Evolutionary conservation across 1,140 invertebrate genomes (phyloP).

Genomic region (Eupeodes corollae): DNA sequence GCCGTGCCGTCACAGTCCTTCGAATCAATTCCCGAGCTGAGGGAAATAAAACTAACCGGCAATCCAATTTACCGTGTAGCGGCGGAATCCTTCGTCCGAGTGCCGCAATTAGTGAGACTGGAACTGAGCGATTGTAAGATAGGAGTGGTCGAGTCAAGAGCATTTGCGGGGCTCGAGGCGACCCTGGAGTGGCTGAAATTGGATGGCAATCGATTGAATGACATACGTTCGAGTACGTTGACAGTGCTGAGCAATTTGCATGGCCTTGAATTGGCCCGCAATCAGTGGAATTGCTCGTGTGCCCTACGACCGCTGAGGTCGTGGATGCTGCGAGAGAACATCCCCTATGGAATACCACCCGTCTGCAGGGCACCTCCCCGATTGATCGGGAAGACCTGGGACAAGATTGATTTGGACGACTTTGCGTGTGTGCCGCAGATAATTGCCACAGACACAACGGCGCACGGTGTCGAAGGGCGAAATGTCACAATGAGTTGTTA

Average conservation of each 20-base stretch:
- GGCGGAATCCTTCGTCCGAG: slow-evolving; percentile 54
- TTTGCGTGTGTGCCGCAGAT: slow-evolving; percentile 66
- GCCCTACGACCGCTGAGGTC: slow-evolving; percentile 55
- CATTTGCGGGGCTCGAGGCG: slow-evolving; percentile 58
- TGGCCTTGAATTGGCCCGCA: slow-evolving; percentile 59
- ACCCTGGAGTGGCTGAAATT: slow-evolving; percentile 63
- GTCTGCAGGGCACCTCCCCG: slow-evolving; percentile 51
- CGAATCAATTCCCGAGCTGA: slow-evolving; percentile 54
- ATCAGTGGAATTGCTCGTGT: slow-evolving; percentile 76
- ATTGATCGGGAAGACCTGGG: slow-evolving; percentile 54
- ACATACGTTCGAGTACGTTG: slow-evolving; percentile 51
- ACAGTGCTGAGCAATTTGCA: slow-evolving; percentile 55
- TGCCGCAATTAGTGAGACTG: slow-evolving; percentile 57
- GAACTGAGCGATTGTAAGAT: slow-evolving; percentile 62
- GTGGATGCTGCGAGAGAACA: slow-evolving; percentile 67
- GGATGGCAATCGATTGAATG: slow-evolving; percentile 57
- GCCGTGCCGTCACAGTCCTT: slow-evolving; percentile 59
- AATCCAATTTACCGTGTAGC: slow-evolving; percentile 59
- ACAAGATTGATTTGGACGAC: slow-evolving; percentile 61
- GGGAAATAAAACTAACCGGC: slow-evolving; percentile 59
- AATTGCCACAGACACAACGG: slow-evolving; percentile 41
- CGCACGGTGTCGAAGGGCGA: slow-evolving; percentile 51
- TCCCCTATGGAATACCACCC: slow-evolving; percentile 58
- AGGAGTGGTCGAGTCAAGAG: slow-evolving; percentile 49
- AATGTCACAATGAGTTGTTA: slow-evolving; percentile 63